Evolutionary conservation across 2,888 invertebrate genomes (phyloP).

Genomic region (Lasioglossum vierecki): DNA sequence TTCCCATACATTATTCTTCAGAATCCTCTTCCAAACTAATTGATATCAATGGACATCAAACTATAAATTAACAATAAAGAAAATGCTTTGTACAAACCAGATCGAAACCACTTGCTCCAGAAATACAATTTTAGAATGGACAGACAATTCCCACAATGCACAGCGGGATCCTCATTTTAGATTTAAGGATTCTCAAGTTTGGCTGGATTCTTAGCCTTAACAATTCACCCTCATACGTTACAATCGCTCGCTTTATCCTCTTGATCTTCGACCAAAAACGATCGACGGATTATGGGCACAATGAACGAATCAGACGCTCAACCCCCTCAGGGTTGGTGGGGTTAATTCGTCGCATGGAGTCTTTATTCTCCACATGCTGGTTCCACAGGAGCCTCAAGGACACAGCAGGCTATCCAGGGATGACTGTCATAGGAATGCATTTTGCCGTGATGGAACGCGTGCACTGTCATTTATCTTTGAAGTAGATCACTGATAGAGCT

Average conservation of each 20-base stretch:
- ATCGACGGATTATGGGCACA: constrained; percentile 61
- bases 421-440: constrained; percentile 10
- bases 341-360: constrained; percentile 33
- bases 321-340: constrained; percentile 44
- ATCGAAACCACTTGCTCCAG: not conserved
- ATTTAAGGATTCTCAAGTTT: not conserved
- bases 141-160: not conserved
- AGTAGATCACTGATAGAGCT: not conserved
- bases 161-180: not conserved
- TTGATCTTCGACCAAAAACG: constrained; percentile 65
- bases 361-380: constrained; percentile 15
- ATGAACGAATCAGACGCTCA: constrained; percentile 71
- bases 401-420: constrained; percentile 68
- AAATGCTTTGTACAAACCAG: not conserved
- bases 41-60: not conserved
- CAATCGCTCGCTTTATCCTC: constrained; percentile 67
- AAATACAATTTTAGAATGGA: not conserved
- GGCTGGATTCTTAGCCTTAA: constrained; percentile 9
- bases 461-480: not conserved
- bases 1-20: not conserved
- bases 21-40: not conserved
- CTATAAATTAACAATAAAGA: not conserved
- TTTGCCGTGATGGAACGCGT: not conserved
- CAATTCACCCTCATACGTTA: constrained; percentile 52
- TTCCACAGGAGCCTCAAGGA: constrained; percentile 61